Evolutionary conservation across 2,888 invertebrate species (phyloP), one percentile per base, ranked within the genome.

Genomic region (Oligia fasciuncula): DNA sequence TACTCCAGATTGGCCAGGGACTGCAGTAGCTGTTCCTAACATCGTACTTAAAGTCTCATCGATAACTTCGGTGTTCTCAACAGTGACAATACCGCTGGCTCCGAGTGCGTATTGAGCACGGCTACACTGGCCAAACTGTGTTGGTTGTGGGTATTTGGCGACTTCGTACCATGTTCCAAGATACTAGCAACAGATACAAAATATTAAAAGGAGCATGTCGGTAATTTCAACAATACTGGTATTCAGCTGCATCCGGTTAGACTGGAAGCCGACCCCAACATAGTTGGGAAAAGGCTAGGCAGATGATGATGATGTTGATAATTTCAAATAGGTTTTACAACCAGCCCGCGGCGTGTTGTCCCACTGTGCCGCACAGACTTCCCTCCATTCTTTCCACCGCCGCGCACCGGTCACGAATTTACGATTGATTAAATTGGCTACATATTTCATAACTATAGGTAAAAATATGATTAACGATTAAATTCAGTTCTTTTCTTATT

Each of bases 101-200:
- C 23, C 51, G 6, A 2, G 13, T 2, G 91, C 91, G 93, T 97
- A 98, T 74, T 96, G 94, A 0, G 97, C 97, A 1, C 97, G 97
- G 49, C 97, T 97, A 89, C 98, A 98, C 87, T 97, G 96, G 0
- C 97, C 98, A 4, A 94, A 94, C 93, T 98, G 97, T 88, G 97
- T 97, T 0, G 97, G 78, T 70, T 97, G 96, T 75, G 98, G 98
- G 90, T 98, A 98, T 84, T 97, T 96, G 85, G 97, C 97, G 4
- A 97, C 96, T 93, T 98, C 98, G 89, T 97, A 97, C 98, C 98
- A 98, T 88, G 96, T 96, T 69, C 94, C 95, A 1, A 93, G 82
- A 77, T 93, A 95, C 95, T 96, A 89, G 1, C 23, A 51, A 17
- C 0, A 79, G 17, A 69, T 2, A 78, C 57, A 29, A 51, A 13